phyloP scores from a whole-genome alignment of 2,113 vertebrate genomes.

The Centropus bengalensis region DNA sequence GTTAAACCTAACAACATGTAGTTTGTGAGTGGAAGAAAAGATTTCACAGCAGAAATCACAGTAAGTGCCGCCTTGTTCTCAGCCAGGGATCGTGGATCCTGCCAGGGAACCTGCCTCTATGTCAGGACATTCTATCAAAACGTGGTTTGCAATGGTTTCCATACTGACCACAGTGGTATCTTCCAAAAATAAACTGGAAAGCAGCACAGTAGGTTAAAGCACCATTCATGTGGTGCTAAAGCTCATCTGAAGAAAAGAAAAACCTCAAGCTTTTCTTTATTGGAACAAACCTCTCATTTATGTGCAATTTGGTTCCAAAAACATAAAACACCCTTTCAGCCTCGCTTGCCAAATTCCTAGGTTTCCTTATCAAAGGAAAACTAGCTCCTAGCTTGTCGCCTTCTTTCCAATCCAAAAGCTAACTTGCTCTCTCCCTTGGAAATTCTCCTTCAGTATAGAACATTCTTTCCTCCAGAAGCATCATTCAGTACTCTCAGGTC shows the following conservation, averaged over 20 bases:
- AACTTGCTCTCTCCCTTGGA: background rate
- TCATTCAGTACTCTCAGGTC: background rate
- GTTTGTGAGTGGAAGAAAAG: background rate
- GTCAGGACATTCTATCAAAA: background rate
- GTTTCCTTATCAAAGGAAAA: background rate
- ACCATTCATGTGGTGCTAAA: background rate
- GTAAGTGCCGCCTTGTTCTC: background rate
- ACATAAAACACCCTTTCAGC: background rate
- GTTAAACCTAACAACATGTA: background rate
- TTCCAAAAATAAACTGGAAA: background rate
- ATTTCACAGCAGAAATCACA: background rate
- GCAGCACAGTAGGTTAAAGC: background rate
- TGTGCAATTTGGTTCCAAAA: background rate
- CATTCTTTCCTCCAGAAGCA: background rate
- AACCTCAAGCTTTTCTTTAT: background rate
- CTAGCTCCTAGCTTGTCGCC: background rate
- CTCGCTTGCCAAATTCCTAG: background rate
- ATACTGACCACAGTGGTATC: background rate
- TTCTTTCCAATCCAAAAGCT: background rate
- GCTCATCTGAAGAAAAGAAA: background rate
- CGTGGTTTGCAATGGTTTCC: background rate
- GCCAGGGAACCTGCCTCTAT: background rate
- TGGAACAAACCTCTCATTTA: background rate
- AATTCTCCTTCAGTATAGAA: background rate
- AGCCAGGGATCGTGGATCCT: background rate